Base-by-base conservation (phyloP, 2,888 invertebrate species). In the Yponomeuta cagnagella region DNA sequence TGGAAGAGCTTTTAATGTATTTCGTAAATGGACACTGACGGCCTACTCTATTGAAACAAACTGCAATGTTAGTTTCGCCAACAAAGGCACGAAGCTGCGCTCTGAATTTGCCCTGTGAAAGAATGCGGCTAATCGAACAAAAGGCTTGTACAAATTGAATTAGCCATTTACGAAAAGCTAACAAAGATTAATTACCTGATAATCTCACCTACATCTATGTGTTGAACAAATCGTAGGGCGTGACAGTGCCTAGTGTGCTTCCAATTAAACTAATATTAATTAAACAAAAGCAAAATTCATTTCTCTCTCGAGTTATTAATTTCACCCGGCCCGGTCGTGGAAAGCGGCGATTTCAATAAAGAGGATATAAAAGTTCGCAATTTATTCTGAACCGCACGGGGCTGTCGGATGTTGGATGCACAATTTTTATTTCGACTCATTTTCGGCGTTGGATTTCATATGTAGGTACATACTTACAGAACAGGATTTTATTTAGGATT, bases 181-280 rank as follows among this genome's bases (percentile, higher is more conserved):
- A 58, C 52, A 58, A 58, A 58, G 52, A 58, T 58, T 58, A 58
- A 58, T 58, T 5, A 58, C 15, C 52, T 2, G 52, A 12, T 58
- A 58, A 58, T 58, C 12, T 58, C 15, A 58, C 52, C 52, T 58
- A 58, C 52, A 9, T 15, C 15, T 58, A 58, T 58, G 52, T 15
- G 15, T 15, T 58, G 52, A 58, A 58, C 48, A 30, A 69, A 33
- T 63, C 71, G 70, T 58, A 9, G 43, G 43, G 10, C 37, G 10
- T 65, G 64, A 30, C 31, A 69, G 68, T n/a, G 48, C 69, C 67
- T 37, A 70, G 48, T 67, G 67, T 63, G 69, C 58, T 33, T 71
- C 69, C 68, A 70, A 73, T 75, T 74, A 75, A 74, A 48, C 48
- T 68, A 68, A 48, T 74, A 74, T 74, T 73, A 72, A 75, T 73